phyloP scores from a whole-genome alignment of 2,797 vertebrate species.

The Heterohyrax brucei region DNA sequence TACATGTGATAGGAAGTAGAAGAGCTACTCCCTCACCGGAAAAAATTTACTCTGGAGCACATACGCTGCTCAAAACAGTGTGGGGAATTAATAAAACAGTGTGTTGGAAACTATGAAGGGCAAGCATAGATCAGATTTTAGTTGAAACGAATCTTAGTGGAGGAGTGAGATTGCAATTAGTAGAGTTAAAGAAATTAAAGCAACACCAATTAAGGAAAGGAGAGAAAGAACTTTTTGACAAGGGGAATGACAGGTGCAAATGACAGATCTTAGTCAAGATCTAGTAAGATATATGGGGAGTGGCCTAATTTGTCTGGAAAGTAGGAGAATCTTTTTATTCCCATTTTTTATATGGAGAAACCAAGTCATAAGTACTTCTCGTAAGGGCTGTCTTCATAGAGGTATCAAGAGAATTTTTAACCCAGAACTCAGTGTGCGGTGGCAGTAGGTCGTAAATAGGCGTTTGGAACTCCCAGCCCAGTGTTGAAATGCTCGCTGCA shows the following conservation, averaged over 20 bases:
- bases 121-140: not conserved
- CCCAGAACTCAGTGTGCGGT: not conserved
- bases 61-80: not conserved
- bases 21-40: not conserved
- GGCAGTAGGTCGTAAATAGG: not conserved
- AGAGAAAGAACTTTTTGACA: conserved; percentile 17
- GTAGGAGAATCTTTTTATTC: not conserved
- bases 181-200: conserved; percentile 56
- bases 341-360: conserved; percentile 3
- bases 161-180: conserved; percentile 22
- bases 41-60: conserved; percentile 62
- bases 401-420: conserved; percentile 19
- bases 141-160: conserved; percentile 36
- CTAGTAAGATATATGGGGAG: not conserved
- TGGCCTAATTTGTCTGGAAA: not conserved
- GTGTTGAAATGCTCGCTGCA: not conserved
- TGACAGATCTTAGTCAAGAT: not conserved
- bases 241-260: not conserved
- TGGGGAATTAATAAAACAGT: not conserved
- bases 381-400: conserved; percentile 4
- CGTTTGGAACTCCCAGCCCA: not conserved
- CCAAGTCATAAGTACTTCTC: conserved; percentile 30
- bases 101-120: not conserved
- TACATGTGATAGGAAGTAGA: conserved; percentile 11
- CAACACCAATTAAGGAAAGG: conserved; percentile 36